Conservation (phyloP, 2,797 vertebrate species). For the Sebastes elongatus region DNA sequence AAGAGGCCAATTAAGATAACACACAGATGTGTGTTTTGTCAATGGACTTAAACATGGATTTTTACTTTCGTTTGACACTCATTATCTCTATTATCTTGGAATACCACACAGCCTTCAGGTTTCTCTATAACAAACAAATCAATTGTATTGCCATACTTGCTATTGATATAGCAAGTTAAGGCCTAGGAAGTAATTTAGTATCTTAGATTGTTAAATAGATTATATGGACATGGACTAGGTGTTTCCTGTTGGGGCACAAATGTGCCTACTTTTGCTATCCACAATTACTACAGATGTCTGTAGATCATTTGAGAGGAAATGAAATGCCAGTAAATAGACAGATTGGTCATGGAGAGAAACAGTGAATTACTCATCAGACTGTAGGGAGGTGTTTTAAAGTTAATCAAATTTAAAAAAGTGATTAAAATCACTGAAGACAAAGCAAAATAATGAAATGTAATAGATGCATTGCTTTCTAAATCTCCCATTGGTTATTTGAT, state of each 20-base stretch:
- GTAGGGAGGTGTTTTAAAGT: background rate
- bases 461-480: background rate
- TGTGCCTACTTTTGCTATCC: background rate
- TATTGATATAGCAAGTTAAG: background rate
- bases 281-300: background rate
- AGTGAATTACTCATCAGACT: background rate
- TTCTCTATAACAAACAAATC: background rate
- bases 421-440: background rate
- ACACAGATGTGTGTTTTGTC: background rate
- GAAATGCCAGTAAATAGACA: background rate
- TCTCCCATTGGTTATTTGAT: background rate
- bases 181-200: background rate
- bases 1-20: background rate
- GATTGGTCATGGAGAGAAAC: background rate
- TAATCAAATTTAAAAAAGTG: background rate
- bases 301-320: background rate
- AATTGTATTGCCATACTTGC: background rate
- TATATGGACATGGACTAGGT: background rate
- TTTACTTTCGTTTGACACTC: background rate
- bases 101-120: background rate
- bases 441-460: too few species aligned
- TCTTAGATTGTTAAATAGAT: background rate
- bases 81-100: background rate
- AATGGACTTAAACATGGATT: background rate
- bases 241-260: background rate